These are phyloP conservation scores for Chrysopilus asiliformis DNA, from an alignment of 2,888 invertebrate genomes.

Conservation along the genomic window DNA sequence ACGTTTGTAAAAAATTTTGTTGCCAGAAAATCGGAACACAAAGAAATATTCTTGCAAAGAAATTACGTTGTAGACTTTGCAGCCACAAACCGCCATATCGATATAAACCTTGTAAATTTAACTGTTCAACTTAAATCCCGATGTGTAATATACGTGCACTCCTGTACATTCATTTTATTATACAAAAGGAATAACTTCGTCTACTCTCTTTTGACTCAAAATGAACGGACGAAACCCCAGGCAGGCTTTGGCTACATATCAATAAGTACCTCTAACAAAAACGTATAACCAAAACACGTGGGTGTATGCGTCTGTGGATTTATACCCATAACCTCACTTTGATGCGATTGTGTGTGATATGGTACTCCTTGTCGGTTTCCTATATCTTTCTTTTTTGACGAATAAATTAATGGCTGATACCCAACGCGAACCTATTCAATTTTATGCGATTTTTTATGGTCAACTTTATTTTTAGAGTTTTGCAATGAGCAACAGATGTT, in stretches of 20 bases:
- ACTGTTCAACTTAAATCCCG: constrained; percentile 7
- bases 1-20: background rate
- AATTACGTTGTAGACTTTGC: too few relatives aligned
- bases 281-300: background rate
- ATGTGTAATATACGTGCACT: constrained; percentile 6
- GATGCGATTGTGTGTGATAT: too few relatives aligned
- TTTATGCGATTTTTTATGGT: constrained; percentile 11
- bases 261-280: background rate
- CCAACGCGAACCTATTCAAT: constrained; percentile 6
- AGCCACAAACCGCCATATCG: too few relatives aligned
- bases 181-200: background rate
- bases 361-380: too few relatives aligned
- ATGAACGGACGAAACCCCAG: background rate
- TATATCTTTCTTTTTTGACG: background rate
- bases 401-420: constrained; percentile 10
- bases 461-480: constrained; percentile 11
- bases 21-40: too few relatives aligned
- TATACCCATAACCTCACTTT: too few relatives aligned
- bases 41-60: too few relatives aligned
- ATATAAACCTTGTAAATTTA: too few relatives aligned
- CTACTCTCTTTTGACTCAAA: background rate
- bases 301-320: background rate
- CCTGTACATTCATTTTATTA: background rate
- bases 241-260: background rate
- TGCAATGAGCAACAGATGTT: constrained; percentile 12